Conservation (phyloP, 1,140 invertebrate species). For the Ceratosolen solmsi region DNA sequence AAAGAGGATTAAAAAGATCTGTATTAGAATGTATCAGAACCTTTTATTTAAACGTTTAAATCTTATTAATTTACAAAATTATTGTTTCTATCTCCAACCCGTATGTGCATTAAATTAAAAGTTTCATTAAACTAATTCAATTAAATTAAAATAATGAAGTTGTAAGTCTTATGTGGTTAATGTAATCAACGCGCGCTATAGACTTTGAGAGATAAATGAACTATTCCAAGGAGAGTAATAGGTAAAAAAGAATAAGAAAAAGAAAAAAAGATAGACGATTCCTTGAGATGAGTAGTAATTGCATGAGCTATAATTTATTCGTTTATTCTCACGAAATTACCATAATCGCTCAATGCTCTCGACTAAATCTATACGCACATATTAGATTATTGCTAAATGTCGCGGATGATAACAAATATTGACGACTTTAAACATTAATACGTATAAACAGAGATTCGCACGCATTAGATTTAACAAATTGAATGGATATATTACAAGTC, state of each 20-base stretch:
- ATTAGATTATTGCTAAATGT: too few species aligned
- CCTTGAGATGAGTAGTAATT: slow-evolving; percentile 9
- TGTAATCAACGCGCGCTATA: neutral
- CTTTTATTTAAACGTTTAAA: too few species aligned
- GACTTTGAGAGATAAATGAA: neutral
- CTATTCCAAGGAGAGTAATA: neutral
- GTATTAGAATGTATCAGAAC: too few species aligned
- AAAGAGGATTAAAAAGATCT: too few species aligned
- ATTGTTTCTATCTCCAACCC: neutral
- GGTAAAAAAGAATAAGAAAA: neutral
- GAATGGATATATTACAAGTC: neutral
- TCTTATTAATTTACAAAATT: neutral
- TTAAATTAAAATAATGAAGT: neutral
- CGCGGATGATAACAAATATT: neutral
- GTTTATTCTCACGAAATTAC: slow-evolving; percentile 17
- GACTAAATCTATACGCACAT: neutral
- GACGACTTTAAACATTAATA: neutral
- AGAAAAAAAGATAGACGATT: neutral
- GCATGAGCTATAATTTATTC: slow-evolving; percentile 23
- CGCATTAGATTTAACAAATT: neutral
- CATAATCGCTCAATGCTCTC: slow-evolving; percentile 18
- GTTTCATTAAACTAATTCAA: slow-evolving; percentile 13
- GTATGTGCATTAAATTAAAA: neutral
- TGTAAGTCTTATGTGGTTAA: neutral
- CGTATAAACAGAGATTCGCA: neutral